Evolutionary conservation across 1,140 invertebrate genomes (phyloP), one percentile per base, ranked within the genome.

Genomic region (Drosophila kurseongensis): DNA sequence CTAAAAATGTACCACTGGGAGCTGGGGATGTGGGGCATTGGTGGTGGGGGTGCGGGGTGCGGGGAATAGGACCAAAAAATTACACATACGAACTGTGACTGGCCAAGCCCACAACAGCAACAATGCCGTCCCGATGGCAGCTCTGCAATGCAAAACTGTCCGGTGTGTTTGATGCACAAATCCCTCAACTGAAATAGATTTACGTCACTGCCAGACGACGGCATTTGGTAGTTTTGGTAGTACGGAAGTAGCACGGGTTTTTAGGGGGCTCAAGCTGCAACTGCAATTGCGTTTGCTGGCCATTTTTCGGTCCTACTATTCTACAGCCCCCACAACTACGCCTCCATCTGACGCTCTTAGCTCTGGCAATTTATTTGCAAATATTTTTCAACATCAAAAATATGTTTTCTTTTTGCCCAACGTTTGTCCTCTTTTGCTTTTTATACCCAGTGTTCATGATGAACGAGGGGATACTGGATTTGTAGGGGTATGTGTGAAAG

Each of bases 101-200:
- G 50, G 67, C 63, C 67, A 68, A 69, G 52, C 59, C 55, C 80
- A 57, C 60, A 78, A 55, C 59, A 62, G 50, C 59, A 47, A 44
- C 63, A 71, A 48, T 60, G 52, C 52, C 60, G 45, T 38, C 32
- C 45, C 29, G n/a, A 50, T 79, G 16, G 48, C 52, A 57, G 77
- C 62, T 76, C 59, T 74, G 67, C 74, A 82, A 88, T 85, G 63
- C 82, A 82, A 88, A 86, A 83, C 83, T 85, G 83, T 88, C 82
- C 84, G 63, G 67, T 68, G 88, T 89, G 79, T 88, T 88, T 83
- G 79, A 88, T 88, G 75, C 78, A 80, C 80, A 88, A 88, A 88
- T 88, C 83, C 83, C 83, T 88, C 83, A 88, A 88, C 83, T 88
- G 83, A 88, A 88, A 88, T 88, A 88, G 83, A 88, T 88, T 88